These are phyloP conservation scores for Tupaia chinensis DNA, from an alignment of 2,113 vertebrate genomes.

Conservation along the genomic window DNA sequence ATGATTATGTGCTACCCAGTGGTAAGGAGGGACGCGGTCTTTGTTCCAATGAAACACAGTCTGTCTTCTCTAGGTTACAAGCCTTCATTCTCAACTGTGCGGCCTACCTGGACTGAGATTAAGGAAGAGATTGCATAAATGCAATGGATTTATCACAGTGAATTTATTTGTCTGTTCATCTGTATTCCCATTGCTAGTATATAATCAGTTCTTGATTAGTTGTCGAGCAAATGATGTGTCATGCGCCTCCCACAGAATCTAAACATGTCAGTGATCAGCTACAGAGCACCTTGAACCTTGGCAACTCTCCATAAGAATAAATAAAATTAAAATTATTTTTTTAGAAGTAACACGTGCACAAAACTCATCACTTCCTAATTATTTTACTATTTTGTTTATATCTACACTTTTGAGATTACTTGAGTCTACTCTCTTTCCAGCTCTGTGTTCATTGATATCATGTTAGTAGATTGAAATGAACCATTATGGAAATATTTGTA, in stretches of 20 bases:
- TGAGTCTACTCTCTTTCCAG: neutral
- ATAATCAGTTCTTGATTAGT: neutral
- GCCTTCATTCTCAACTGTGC: neutral
- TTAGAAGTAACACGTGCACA: neutral
- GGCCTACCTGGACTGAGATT: neutral
- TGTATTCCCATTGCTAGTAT: neutral
- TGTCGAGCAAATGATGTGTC: conserved; percentile 21
- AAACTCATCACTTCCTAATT: neutral
- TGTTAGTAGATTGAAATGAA: conserved; percentile 14
- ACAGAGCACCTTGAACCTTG: neutral
- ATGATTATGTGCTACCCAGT: neutral
- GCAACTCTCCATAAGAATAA: conserved; percentile 3
- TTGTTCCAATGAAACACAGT: neutral
- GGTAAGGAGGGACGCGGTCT: neutral
- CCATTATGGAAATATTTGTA: conserved; percentile 26
- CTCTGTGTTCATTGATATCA: neutral
- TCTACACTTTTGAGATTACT: neutral
- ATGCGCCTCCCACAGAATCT: neutral
- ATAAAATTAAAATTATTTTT: too few species aligned
- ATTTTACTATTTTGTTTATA: neutral
- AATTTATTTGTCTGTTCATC: neutral
- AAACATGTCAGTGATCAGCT: neutral
- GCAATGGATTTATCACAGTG: neutral
- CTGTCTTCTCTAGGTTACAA: neutral
- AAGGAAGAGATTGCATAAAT: neutral